phyloP scores from a whole-genome alignment of 2,113 vertebrate genomes.

The Bothrops jararaca region DNA sequence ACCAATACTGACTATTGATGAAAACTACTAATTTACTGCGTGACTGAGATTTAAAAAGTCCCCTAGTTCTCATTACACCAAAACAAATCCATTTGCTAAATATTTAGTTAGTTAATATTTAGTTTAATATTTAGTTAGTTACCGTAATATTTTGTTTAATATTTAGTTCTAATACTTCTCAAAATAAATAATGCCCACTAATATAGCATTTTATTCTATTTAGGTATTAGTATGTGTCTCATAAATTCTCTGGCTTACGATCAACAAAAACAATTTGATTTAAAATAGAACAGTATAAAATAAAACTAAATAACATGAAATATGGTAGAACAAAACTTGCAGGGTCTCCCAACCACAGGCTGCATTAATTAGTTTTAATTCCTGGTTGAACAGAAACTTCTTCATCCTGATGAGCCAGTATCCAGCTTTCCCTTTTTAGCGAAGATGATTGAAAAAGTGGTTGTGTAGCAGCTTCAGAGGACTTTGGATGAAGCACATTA shows the following conservation, averaged over 20 bases:
- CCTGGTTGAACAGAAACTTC: not conserved
- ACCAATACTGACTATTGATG: not conserved
- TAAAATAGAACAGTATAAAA: not conserved
- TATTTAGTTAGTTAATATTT: no score
- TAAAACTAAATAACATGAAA: not conserved
- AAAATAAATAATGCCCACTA: not conserved
- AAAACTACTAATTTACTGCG: not conserved
- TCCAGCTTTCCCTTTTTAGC: not conserved
- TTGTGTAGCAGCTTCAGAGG: not conserved
- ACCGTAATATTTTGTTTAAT: no score
- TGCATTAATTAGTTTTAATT: not conserved
- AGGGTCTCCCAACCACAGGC: not conserved
- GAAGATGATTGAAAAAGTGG: no score
- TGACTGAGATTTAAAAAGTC: not conserved
- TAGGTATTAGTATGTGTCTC: not conserved
- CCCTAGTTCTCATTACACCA: not conserved
- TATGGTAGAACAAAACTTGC: not conserved
- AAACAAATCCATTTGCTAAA: not conserved
- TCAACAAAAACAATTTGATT: not conserved
- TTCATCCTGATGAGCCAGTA: not conserved
- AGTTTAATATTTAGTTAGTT: not conserved
- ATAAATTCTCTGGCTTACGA: not conserved
- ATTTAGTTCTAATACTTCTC: not conserved
- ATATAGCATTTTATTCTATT: not conserved
- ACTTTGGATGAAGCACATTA: not conserved